phyloP scores from a whole-genome alignment of 2,888 invertebrate species.

The Mesorhabditis sp. region DNA sequence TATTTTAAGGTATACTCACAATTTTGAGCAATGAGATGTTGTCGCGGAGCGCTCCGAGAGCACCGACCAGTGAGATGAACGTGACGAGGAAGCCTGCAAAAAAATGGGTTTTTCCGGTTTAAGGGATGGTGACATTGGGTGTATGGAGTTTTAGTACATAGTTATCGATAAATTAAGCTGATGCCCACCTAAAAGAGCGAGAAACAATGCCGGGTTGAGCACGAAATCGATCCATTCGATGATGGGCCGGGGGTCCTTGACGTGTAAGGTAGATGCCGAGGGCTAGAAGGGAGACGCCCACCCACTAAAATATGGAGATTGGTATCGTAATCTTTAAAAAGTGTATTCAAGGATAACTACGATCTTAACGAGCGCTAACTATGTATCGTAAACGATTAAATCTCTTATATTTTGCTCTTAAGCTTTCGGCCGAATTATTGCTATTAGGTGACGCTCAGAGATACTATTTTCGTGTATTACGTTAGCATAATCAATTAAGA shows the following conservation, averaged over 20 bases:
- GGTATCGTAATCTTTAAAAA: too few species aligned
- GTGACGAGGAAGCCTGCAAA: constrained; percentile 41
- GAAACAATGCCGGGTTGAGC: constrained; percentile 51
- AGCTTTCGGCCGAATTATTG: constrained; percentile 11
- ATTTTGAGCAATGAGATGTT: constrained; percentile 53
- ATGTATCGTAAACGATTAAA: too few species aligned
- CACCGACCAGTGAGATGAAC: constrained; percentile 47
- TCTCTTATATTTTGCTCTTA: not conserved
- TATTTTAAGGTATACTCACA: constrained; percentile 28
- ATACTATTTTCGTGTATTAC: constrained; percentile 6
- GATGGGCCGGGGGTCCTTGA: constrained; percentile 52
- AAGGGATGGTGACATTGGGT: not conserved
- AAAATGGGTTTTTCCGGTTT: not conserved
- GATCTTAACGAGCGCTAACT: too few species aligned
- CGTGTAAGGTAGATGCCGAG: constrained; percentile 56
- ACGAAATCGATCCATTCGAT: constrained; percentile 46
- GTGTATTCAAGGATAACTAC: too few species aligned
- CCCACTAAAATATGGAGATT: constrained; percentile 40
- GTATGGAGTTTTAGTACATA: not conserved
- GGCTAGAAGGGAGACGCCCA: constrained; percentile 47
- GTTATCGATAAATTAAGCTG: too few species aligned
- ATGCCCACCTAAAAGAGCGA: constrained; percentile 31
- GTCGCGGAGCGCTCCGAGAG: constrained; percentile 55
- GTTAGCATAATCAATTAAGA: constrained; percentile 10
- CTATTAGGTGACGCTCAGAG: constrained; percentile 10